Evolutionary conservation across 2,888 invertebrate species (phyloP).

Genomic region (Pomacea canaliculata): DNA sequence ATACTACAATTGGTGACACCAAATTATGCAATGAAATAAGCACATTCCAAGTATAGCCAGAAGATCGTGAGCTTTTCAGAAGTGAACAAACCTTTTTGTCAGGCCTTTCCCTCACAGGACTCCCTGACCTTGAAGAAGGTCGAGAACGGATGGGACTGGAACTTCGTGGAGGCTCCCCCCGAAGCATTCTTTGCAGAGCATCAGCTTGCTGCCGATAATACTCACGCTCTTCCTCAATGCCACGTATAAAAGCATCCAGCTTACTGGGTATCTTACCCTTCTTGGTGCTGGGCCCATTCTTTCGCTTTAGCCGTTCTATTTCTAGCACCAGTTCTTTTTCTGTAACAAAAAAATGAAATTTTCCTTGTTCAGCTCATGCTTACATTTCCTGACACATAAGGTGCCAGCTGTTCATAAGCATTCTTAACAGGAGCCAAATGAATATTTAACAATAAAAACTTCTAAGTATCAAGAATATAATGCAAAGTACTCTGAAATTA

Average conservation of each 20-base stretch:
- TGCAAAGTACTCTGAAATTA: no score
- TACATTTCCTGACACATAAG: no score
- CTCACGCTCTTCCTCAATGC: constrained; percentile 68
- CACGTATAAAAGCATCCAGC: constrained; percentile 64
- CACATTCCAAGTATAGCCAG: no score
- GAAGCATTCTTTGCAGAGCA: constrained; percentile 59
- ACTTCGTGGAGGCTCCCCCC: constrained; percentile 42
- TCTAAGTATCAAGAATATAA: no score
- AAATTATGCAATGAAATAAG: no score
- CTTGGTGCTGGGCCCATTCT: constrained; percentile 52
- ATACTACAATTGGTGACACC: no score
- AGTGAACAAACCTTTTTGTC: constrained; percentile 47
- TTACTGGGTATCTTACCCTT: constrained; percentile 61
- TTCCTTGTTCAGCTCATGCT: neutral
- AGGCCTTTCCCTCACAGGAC: constrained; percentile 47
- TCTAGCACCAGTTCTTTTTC: constrained; percentile 70
- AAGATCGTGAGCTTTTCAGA: neutral
- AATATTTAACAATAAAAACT: no score
- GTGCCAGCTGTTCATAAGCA: no score
- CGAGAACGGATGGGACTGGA: constrained; percentile 45
- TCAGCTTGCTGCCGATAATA: constrained; percentile 68
- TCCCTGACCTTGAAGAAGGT: constrained; percentile 47
- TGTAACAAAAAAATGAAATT: constrained; percentile 38
- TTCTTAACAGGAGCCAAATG: no score
- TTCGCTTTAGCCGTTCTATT: constrained; percentile 67